A percentile compares a stretch with the other conserved stretches of the same genome.
phyloP scores from a whole-genome alignment of 2,797 vertebrate genomes.

The Clarias fuscus region DNA sequence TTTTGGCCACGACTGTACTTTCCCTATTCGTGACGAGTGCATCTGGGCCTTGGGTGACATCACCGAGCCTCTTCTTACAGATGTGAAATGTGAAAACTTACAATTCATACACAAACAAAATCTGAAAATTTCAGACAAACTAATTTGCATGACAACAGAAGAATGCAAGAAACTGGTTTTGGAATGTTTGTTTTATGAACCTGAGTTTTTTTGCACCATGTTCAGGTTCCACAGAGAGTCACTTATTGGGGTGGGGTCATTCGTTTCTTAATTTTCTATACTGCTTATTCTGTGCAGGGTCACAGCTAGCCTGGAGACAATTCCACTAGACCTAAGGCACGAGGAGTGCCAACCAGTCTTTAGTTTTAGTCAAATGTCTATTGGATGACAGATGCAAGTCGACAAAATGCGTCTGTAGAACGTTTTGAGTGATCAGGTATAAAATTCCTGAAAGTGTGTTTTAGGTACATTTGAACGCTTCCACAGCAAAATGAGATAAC shows the following conservation, averaged over 20 bases:
- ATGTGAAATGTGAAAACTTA: conserved; percentile 7
- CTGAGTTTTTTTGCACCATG: not conserved
- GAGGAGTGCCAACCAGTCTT: not conserved
- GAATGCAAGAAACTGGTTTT: no score
- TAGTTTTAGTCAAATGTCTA: not conserved
- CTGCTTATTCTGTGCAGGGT: no score
- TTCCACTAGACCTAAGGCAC: no score
- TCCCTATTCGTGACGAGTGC: conserved; percentile 20
- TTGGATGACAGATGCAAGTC: no score
- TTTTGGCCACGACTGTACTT: not conserved
- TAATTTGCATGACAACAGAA: not conserved
- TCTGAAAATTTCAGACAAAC: not conserved
- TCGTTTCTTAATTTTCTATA: no score
- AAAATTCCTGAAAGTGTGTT: not conserved
- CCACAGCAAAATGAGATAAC: no score
- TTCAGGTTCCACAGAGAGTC: not conserved
- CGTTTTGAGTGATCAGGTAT: not conserved
- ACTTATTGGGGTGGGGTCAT: no score
- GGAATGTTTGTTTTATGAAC: not conserved
- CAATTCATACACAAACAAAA: not conserved
- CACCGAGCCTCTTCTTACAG: not conserved
- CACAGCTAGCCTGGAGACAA: no score
- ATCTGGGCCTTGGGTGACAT: not conserved
- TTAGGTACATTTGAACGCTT: not conserved
- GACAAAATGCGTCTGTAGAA: not conserved